Evolutionary conservation across 2,888 invertebrate species (phyloP).

Genomic region (Melipona bicolor): DNA sequence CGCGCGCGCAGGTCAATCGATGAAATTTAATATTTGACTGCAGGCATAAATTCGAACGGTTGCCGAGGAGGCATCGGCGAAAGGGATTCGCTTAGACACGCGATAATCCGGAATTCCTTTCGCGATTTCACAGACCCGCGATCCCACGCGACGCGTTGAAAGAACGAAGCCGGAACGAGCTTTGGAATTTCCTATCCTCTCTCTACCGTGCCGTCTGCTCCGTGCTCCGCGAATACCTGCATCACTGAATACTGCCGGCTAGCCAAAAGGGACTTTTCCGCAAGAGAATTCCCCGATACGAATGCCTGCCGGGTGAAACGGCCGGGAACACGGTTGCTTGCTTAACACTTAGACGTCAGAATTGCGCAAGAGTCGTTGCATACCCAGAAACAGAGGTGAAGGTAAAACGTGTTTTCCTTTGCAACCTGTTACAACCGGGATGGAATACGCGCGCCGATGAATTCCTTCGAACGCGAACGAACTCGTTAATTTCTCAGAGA

Average conservation of each 20-base stretch:
- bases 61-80: background rate
- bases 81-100: conserved; percentile 29
- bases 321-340: conserved; percentile 40
- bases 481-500: conserved; percentile 61
- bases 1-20: too few relatives aligned
- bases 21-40: conserved; percentile 14
- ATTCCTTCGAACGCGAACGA: conserved; percentile 42
- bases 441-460: conserved; percentile 23
- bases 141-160: conserved; percentile 51
- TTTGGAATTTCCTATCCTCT: conserved; percentile 61
- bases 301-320: conserved; percentile 55
- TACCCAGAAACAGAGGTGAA: too few relatives aligned
- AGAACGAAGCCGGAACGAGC: conserved; percentile 42
- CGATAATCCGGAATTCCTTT: conserved; percentile 49
- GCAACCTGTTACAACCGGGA: conserved; percentile 61
- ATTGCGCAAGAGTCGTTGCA: conserved; percentile 41
- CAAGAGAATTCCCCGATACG: conserved; percentile 63
- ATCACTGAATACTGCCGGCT: conserved; percentile 62
- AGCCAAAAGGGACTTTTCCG: conserved; percentile 64
- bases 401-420: conserved; percentile 1
- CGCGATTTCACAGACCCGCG: conserved; percentile 52
- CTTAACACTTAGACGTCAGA: conserved; percentile 54
- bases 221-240: conserved; percentile 49
- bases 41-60: conserved; percentile 17
- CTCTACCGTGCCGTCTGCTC: conserved; percentile 17